Conservation (phyloP, 1,140 invertebrate genomes). For the Tetraneura akinire region DNA sequence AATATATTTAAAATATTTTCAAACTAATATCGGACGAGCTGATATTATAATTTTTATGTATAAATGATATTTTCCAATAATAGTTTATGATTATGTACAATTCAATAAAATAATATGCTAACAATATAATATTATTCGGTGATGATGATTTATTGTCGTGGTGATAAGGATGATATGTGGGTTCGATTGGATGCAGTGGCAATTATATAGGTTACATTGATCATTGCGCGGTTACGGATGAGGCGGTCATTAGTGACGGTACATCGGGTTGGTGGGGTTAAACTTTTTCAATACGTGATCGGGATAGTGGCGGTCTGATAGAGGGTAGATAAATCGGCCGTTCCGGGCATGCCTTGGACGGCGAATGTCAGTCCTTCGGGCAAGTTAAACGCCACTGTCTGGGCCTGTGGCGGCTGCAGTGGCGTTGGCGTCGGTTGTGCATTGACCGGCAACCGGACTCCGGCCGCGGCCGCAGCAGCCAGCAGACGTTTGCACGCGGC, state of each 20-base stretch:
- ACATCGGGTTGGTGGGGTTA: not conserved
- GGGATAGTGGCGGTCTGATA: slow-evolving; percentile 45
- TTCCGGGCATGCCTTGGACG: slow-evolving; percentile 68
- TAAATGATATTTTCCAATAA: too few species aligned
- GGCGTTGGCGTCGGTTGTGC: slow-evolving; percentile 63
- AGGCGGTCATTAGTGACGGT: not conserved
- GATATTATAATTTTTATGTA: too few species aligned
- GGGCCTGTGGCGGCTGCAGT: slow-evolving; percentile 59
- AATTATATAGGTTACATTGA: too few species aligned
- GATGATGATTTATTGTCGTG: too few species aligned
- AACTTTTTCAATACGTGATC: slow-evolving; percentile 1
- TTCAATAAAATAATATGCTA: too few species aligned
- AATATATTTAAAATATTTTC: too few species aligned
- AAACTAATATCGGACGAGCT: too few species aligned
- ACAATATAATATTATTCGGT: too few species aligned
- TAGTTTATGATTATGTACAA: too few species aligned
- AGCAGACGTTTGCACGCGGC: slow-evolving; percentile 62
- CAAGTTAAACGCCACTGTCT: slow-evolving; percentile 71
- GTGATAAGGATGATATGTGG: too few species aligned
- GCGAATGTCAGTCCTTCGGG: slow-evolving; percentile 62
- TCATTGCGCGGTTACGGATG: not conserved
- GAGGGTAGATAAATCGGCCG: slow-evolving; percentile 65
- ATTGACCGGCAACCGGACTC: slow-evolving; percentile 62
- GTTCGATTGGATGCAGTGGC: too few species aligned
- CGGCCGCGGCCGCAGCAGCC: slow-evolving; percentile 57